Base-by-base conservation (phyloP, 1,140 invertebrate species). In the Brachionus rubens region DNA sequence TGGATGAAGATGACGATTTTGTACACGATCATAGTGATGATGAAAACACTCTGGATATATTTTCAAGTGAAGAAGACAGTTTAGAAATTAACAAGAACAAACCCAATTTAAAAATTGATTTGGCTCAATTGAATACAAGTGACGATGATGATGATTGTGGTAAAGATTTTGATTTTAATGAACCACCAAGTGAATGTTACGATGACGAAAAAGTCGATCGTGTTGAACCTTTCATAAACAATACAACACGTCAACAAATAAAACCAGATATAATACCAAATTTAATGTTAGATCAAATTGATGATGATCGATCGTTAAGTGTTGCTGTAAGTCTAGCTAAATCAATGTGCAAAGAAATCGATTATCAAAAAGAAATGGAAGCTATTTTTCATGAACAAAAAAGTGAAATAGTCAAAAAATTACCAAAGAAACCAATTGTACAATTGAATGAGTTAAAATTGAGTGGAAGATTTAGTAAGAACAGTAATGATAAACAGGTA, bases 341-440 rank as follows among this genome's bases (percentile, higher is more conserved):
- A 54, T 72, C 68, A 3, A 48, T 72, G 46, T 72, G 68, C 28
- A 72, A 72, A 30, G 46, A 48, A 50, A 54, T 72, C 10, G 33
- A 72, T 26, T 72, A 72, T 21, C 46, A 72, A 54, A 12, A 72
- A 50, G 68, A 72, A 41, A 72, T 72, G 68, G 68, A 72, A 30
- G 47, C 54, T 9, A 41, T 65, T 7, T 6, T 65, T 65, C 16
- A 41, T 6, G 21, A 65, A 5, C 5, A 65, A 46, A 41, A 3
- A 43, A 43, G 21, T 26, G 19, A 65, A 65, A 7, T 33, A 2
- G 28, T 36, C 2, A 4, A 3, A 4, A 65, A 65, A 43, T 14
- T 21, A 28, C n/a, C 40, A 24, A 21, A n/a, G 4, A 16, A 43
- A 41, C 41, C 41, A 43, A 14, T 28, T 14, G 14, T 21, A 36